Evolutionary conservation across 2,797 vertebrate species (phyloP), one percentile per base, ranked within the genome.

Genomic region (Anguilla anguilla): DNA sequence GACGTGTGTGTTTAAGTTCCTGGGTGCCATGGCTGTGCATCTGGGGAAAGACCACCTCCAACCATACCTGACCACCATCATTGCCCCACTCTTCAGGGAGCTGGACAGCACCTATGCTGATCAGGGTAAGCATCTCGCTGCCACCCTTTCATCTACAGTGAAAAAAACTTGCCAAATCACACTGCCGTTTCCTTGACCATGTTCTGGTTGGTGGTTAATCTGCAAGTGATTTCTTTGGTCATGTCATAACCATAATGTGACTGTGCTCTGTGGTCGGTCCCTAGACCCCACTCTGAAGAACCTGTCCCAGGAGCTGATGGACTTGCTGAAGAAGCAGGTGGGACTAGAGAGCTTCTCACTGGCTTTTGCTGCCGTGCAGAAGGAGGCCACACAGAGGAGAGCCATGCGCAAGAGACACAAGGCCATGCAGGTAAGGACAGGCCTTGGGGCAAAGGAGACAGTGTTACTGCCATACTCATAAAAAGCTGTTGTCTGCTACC

Each of bases 61-160:
- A 51, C 97, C 97, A 0, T 99, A 98, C 85, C 96, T 99, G 90
- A 95, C 95, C 72, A 96, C 96, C 4, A 96, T 99, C 92, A 96
- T 99, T 83, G 91, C 95, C 0, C 98, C 99, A 2, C 95, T 99
- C 35, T 98, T 97, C 93, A 96, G 98, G 92, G 99, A 99, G 92
- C 96, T 99, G 93, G 97, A 98, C 95, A 99, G 98, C 95, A 99
- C 97, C 25, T 99, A 99, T 0, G 94, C 98, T 22, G 98, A 99
- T 28, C 98, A 99, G 97, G 97, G 99, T 99, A 95, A 85, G 3
- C 0, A 64, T 17, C 51, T 31, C 3, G 13, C 55, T 1, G 17
- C 28, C n/a, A 39, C 17, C 84, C 59, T 67, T 19, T 85, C 39
- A 64, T 11, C 79, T 49, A 10, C 79, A 49, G 7, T 46, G 74